Evolutionary conservation across 2,888 invertebrate species (phyloP).

Genomic region (Petrolisthes cinctipes): DNA sequence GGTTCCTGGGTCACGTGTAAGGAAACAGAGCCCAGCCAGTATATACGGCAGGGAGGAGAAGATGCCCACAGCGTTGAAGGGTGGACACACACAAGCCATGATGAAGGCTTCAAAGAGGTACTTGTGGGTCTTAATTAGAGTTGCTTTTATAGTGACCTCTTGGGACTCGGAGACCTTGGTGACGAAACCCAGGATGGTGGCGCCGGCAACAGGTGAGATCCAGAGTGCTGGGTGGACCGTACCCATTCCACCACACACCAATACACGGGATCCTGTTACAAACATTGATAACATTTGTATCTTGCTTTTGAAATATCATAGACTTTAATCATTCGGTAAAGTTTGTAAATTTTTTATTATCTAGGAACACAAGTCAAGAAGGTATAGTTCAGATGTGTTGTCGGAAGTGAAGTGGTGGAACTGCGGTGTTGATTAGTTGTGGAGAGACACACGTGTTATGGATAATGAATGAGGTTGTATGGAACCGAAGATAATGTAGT

Average conservation of each 20-base stretch:
- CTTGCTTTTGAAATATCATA: no score
- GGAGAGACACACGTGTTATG: no score
- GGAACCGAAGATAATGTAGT: no score
- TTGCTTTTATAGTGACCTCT: slow-evolving; percentile 20
- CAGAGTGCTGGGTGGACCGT: slow-evolving; percentile 48
- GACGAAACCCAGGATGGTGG: slow-evolving; percentile 47
- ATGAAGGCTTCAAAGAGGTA: slow-evolving; percentile 41
- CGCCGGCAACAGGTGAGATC: slow-evolving; percentile 37
- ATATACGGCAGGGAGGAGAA: slow-evolving; percentile 49
- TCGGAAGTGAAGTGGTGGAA: no score
- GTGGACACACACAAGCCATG: slow-evolving; percentile 51
- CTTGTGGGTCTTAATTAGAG: slow-evolving; percentile 37
- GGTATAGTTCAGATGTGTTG: no score
- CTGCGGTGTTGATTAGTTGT: no score
- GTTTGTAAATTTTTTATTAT: no score
- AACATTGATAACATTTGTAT: no score
- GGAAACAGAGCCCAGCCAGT: slow-evolving; percentile 38
- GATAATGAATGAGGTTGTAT: no score
- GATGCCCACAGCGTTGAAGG: slow-evolving; percentile 45
- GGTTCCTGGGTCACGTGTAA: background rate
- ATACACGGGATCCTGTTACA: slow-evolving; percentile 40
- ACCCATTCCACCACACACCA: slow-evolving; percentile 47
- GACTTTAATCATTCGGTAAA: no score
- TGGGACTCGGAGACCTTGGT: slow-evolving; percentile 53
- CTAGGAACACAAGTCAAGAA: no score